These are phyloP conservation scores for Rousettus leschenaultii DNA, from an alignment of 2,113 vertebrate genomes.

Conservation along the genomic window DNA sequence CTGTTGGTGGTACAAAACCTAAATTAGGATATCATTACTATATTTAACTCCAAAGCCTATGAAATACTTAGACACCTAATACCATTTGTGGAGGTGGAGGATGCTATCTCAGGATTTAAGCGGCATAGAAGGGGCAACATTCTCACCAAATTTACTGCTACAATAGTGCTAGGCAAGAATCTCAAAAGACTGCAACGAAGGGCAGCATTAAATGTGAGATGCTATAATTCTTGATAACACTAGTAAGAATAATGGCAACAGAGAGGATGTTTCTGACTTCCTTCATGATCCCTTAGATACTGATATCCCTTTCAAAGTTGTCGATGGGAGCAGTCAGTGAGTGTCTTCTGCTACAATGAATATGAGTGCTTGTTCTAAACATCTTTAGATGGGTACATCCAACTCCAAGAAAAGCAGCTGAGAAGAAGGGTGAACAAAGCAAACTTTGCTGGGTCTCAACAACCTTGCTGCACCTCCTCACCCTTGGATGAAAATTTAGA, in stretches of 20 bases:
- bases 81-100: not conserved
- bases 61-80: not conserved
- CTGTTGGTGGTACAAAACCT: not conserved
- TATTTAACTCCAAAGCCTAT: not conserved
- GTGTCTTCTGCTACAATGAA: not conserved
- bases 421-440: not conserved
- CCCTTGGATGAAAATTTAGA: not conserved
- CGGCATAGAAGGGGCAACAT: not conserved
- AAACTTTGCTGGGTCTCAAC: not conserved
- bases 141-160: not conserved
- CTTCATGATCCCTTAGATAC: not conserved
- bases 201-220: not conserved
- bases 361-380: not conserved
- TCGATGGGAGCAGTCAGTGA: not conserved
- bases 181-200: not conserved
- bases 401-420: not conserved
- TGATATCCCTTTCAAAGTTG: not conserved
- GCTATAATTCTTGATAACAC: not conserved
- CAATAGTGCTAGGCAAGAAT: not conserved
- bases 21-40: not conserved
- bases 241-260: not conserved
- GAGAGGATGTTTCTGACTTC: not conserved
- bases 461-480: not conserved
- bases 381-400: not conserved
- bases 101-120: not conserved